These are phyloP conservation scores for Lutjanus argentimaculatus DNA, from an alignment of 2,797 vertebrate species.

Conservation along the genomic window DNA sequence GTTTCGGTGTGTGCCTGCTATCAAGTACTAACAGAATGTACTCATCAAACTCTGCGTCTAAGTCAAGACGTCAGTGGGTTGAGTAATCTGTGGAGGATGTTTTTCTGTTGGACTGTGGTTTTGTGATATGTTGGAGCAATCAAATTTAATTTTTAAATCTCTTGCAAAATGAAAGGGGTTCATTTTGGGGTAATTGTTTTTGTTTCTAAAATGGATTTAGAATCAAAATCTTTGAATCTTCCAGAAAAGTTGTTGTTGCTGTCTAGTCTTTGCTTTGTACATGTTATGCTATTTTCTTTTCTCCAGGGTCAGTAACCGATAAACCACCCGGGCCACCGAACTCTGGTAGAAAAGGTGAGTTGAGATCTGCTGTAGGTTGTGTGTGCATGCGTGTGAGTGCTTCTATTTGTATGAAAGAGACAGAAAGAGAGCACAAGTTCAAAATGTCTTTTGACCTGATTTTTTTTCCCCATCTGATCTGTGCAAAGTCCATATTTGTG, in stretches of 20 bases:
- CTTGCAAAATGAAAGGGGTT: not conserved
- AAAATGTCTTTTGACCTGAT: slow-evolving; percentile 39
- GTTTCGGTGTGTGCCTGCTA: slow-evolving; percentile 28
- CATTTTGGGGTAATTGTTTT: not conserved
- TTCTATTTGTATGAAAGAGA: slow-evolving; percentile 30
- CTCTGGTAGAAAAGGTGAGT: slow-evolving; percentile 98
- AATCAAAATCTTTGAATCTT: not conserved
- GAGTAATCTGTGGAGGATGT: slow-evolving; percentile 22
- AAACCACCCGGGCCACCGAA: slow-evolving; percentile 93
- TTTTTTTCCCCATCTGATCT: not conserved
- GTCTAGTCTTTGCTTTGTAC: slow-evolving; percentile 42
- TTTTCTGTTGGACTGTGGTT: slow-evolving; percentile 11
- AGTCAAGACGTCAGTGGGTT: slow-evolving; percentile 11
- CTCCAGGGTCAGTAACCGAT: slow-evolving; percentile 96
- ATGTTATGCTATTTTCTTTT: slow-evolving; percentile 39
- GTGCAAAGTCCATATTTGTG: slow-evolving; percentile 69
- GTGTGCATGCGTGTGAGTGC: slow-evolving; percentile 48
- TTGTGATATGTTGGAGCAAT: slow-evolving; percentile 1
- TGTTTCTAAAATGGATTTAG: slow-evolving; percentile 1
- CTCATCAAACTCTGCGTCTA: slow-evolving; percentile 26
- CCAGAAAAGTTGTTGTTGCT: not conserved
- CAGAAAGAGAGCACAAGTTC: slow-evolving; percentile 22
- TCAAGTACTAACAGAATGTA: slow-evolving; percentile 62
- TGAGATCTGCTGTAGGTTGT: slow-evolving; percentile 76
- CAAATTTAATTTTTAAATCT: not conserved